Evolutionary conservation across 2,113 vertebrate species (phyloP), one percentile per base, ranked within the genome.

Genomic region (Abramis brama): DNA sequence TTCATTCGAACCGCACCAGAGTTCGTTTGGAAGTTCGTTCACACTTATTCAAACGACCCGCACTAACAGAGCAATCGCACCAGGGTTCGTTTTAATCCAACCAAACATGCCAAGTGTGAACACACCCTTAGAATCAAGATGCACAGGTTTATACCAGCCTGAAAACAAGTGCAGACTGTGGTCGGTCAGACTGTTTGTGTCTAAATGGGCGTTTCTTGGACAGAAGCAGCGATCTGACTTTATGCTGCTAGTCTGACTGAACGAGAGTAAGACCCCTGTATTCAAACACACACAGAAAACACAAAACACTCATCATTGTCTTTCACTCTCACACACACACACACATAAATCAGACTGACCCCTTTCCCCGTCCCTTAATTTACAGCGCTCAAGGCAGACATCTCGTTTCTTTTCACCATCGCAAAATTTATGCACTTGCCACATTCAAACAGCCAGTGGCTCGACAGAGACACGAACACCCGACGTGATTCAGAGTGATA

Each of bases 351-450:
- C 92, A 92, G 90, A 73, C 86, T 89, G 86, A 92, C 91, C 91
- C 91, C 91, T 92, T 89, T 83, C 91, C 92, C 91, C 91, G 89
- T 93, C 81, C 86, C 88, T 91, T 87, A 89, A 91, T 94, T 93
- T 92, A 93, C 92, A 88, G 88, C 88, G 87, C 89, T 93, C 90
- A 92, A 89, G 91, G 90, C 88, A 90, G 89, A 91, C 89, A 88
- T 74, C 85, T 85, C 71, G 36, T 33, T 66, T 50, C 64, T 66
- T 87, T 55, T 88, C 91, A 89, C 64, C 79, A 13, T 43, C 87
- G 77, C 57, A 59, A 91, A 94, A 94, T 95, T 86, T 93, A 94
- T 94, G 92, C 89, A 91, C 92, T 91, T 6, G 68, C 88, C 91
- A 87, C 92, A 93, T 92, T 93, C 81, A 87, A 81, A 88, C 88